A percentile compares a stretch with the other conserved stretches of the same genome.
Evolutionary conservation across 2,888 invertebrate genomes (phyloP).

Genomic region (Epinotia nisella): DNA sequence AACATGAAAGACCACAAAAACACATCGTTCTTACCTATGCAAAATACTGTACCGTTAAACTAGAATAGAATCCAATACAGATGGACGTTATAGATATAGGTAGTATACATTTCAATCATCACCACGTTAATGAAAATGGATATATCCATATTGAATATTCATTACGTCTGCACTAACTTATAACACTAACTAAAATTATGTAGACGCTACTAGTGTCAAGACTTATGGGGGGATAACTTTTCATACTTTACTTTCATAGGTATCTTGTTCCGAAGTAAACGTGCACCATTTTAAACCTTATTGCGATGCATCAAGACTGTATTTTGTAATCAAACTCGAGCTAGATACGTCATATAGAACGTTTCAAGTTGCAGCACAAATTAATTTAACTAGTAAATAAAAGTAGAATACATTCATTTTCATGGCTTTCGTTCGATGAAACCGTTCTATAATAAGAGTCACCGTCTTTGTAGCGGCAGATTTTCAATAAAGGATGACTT

Average conservation of each 20-base stretch:
- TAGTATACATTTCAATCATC: slow-evolving; percentile 26
- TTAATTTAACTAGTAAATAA: slow-evolving; percentile 9
- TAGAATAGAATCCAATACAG: slow-evolving; percentile 7
- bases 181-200: slow-evolving; percentile 19
- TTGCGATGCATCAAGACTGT: not conserved
- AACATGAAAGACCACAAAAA: no score
- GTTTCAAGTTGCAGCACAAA: not conserved
- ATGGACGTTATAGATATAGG: slow-evolving; percentile 16
- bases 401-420: slow-evolving; percentile 14
- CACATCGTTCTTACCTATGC: not conserved
- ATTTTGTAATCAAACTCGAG: not conserved
- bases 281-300: not conserved
- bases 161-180: not conserved
- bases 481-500: not conserved
- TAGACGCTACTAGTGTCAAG: slow-evolving; percentile 2
- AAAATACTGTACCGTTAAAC: not conserved
- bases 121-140: slow-evolving; percentile 26
- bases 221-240: slow-evolving; percentile 1
- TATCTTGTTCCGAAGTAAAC: not conserved
- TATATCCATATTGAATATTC: slow-evolving; percentile 24
- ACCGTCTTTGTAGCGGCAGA: not conserved
- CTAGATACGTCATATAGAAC: not conserved
- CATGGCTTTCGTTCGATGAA: slow-evolving; percentile 9
- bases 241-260: not conserved
- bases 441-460: not conserved